Evolutionary conservation across 2,888 invertebrate genomes (phyloP).

Genomic region (Holacanthella duospinosa): DNA sequence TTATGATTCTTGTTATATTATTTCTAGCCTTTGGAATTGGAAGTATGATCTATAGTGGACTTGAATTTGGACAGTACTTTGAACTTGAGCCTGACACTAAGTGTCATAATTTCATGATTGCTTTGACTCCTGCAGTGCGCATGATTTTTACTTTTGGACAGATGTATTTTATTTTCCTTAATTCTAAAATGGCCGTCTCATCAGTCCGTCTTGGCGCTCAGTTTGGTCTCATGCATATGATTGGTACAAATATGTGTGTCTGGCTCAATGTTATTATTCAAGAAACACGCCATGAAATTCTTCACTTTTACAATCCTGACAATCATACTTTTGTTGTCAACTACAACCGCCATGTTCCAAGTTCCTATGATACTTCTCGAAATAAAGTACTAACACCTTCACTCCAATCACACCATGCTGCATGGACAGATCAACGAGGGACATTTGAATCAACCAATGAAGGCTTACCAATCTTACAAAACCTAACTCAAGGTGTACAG

Average conservation of each 20-base stretch:
- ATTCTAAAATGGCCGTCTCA: constrained; percentile 42
- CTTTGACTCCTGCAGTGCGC: constrained; percentile 78
- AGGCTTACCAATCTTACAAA: background rate
- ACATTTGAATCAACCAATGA: background rate
- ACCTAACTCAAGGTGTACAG: background rate
- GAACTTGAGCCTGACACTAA: constrained; percentile 80
- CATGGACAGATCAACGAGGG: no score
- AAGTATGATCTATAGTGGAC: constrained; percentile 90
- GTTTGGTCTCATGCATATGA: constrained; percentile 50
- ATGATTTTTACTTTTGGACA: constrained; percentile 96
- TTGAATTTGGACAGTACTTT: constrained; percentile 91
- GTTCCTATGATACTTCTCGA: no score
- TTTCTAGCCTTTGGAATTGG: constrained; percentile 84
- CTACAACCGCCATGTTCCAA: constrained; percentile 3
- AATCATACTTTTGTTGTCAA: constrained; percentile 20
- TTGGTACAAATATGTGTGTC: constrained; percentile 48
- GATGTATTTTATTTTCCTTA: constrained; percentile 96
- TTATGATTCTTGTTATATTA: no score
- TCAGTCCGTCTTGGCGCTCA: constrained; percentile 42
- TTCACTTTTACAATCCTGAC: constrained; percentile 38
- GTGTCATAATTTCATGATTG: constrained; percentile 81
- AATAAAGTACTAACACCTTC: background rate
- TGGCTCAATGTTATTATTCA: constrained; percentile 46
- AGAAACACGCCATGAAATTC: constrained; percentile 45
- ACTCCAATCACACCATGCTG: background rate